phyloP scores from a whole-genome alignment of 2,797 vertebrate genomes.

The Sebastes jordani region DNA sequence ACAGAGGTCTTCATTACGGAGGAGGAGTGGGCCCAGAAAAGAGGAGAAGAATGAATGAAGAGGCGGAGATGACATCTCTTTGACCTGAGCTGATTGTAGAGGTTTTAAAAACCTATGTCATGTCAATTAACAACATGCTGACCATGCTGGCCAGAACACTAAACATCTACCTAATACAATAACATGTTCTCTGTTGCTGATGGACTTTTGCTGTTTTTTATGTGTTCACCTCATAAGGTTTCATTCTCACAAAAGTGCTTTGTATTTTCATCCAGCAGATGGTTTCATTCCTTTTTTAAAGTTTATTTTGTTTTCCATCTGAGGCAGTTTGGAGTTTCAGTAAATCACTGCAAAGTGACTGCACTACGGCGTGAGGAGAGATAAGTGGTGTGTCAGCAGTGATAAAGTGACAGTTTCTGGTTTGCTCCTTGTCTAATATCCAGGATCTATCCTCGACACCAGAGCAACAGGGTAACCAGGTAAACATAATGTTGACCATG shows the following conservation, averaged over 20 bases:
- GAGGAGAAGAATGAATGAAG: conserved; percentile 42
- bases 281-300: not conserved
- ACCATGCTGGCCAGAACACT: not conserved
- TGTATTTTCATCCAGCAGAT: not conserved
- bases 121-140: conserved; percentile 4
- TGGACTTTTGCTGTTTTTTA: not conserved
- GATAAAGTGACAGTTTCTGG: conserved; percentile 1
- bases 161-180: not conserved
- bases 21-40: conserved; percentile 43
- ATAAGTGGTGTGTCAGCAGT: conserved; percentile 16
- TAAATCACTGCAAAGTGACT: conserved; percentile 18
- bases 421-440: conserved; percentile 3
- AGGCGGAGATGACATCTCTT: conserved; percentile 25
- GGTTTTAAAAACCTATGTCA: not conserved
- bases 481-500: too few relatives aligned
- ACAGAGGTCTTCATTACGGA: conserved; percentile 75
- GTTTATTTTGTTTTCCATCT: not conserved
- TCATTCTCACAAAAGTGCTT: not conserved
- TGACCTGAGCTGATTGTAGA: conserved; percentile 20
- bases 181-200: not conserved
- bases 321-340: not conserved
- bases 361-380: not conserved
- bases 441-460: not conserved
- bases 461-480: not conserved
- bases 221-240: not conserved